Percentiles rank a stretch among this genome's conserved stretches.
phyloP scores from a whole-genome alignment of 2,113 vertebrate genomes.

The Clarias gariepinus region DNA sequence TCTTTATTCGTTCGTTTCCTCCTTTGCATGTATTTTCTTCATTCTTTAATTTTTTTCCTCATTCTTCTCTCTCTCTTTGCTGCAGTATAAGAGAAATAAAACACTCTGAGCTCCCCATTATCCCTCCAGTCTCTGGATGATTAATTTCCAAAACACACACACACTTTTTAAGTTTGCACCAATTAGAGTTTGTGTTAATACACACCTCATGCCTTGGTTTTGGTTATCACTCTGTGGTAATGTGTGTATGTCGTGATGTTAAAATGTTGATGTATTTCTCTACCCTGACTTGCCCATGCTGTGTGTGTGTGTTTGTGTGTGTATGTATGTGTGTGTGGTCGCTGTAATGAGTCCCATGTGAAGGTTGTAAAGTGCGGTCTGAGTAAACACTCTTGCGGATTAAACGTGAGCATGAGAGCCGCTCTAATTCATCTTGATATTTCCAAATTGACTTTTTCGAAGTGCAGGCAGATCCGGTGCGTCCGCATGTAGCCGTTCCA shows the following conservation, averaged over 20 bases:
- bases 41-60: no score
- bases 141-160: background rate
- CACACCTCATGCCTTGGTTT: background rate
- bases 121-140: background rate
- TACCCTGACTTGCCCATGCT: no score
- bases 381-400: background rate
- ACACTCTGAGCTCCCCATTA: background rate
- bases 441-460: constrained; percentile 28
- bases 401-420: background rate
- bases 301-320: background rate
- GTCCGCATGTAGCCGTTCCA: background rate
- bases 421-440: constrained; percentile 32
- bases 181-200: background rate
- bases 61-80: background rate
- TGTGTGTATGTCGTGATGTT: background rate
- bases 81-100: background rate
- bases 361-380: background rate
- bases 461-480: background rate
- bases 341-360: background rate
- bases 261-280: background rate
- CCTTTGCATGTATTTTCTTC: no score
- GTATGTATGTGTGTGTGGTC: background rate
- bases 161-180: background rate
- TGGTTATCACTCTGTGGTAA: background rate
- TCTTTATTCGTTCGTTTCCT: no score